Percentiles rank a stretch among this genome's conserved stretches.
These are phyloP conservation scores for Octopus bimaculoides DNA, from an alignment of 1,140 invertebrate species.

Conservation along the genomic window DNA sequence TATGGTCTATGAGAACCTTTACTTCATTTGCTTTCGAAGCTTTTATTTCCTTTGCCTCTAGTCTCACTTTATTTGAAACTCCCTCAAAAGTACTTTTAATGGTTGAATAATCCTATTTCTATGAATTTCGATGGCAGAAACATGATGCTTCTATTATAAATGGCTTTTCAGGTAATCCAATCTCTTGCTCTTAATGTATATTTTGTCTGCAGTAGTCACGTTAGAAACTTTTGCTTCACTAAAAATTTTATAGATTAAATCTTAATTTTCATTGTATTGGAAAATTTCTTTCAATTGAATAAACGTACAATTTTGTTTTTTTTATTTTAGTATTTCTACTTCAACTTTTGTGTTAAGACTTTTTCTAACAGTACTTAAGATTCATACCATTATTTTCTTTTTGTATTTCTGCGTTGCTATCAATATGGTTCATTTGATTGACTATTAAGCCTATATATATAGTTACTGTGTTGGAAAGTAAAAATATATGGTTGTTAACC, in stretches of 20 bases:
- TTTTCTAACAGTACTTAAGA: neutral
- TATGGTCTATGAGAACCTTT: slow-evolving; percentile 16
- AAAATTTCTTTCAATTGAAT: slow-evolving; percentile 1
- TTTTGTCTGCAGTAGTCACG: neutral
- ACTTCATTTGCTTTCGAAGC: slow-evolving; percentile 11
- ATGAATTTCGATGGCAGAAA: neutral
- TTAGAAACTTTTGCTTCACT: neutral
- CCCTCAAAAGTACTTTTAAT: neutral
- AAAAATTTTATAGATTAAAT: neutral
- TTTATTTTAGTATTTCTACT: neutral
- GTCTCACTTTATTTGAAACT: neutral
- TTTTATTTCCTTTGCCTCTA: neutral
- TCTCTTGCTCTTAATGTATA: neutral
- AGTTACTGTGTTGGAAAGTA: neutral
- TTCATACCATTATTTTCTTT: neutral
- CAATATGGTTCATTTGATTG: neutral
- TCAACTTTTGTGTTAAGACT: neutral
- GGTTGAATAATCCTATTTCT: neutral
- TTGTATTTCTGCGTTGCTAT: neutral
- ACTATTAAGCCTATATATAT: neutral
- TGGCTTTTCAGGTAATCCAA: neutral
- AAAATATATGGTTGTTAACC: neutral
- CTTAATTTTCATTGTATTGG: neutral
- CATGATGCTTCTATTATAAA: neutral
- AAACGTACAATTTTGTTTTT: neutral